phyloP scores from a whole-genome alignment of 2,797 vertebrate species.

The Chlorospingus semifuscus region DNA sequence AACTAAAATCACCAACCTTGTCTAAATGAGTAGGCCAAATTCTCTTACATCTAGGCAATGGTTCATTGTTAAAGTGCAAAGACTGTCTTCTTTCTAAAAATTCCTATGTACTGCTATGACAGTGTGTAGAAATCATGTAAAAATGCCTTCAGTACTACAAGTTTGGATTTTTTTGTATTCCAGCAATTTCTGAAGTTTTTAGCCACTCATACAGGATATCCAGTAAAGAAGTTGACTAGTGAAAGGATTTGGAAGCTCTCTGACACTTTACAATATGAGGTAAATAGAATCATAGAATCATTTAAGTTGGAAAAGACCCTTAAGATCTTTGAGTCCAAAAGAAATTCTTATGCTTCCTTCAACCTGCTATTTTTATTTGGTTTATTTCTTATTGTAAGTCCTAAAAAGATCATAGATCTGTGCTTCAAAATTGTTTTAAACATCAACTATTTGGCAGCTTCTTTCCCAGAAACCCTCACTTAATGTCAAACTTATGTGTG shows the following conservation, averaged over 20 bases:
- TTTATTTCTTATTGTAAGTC: background rate
- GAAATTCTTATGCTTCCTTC: background rate
- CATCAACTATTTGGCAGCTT: background rate
- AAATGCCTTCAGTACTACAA: background rate
- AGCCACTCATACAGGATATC: slow-evolving; percentile 40
- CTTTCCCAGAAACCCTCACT: background rate
- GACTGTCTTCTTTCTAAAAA: background rate
- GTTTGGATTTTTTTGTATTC: background rate
- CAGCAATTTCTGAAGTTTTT: slow-evolving; percentile 55
- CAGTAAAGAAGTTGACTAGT: slow-evolving; percentile 16
- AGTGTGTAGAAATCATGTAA: background rate
- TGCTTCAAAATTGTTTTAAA: background rate
- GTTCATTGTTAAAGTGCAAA: background rate
- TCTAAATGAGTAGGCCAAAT: background rate
- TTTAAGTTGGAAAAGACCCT: background rate
- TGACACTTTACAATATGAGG: slow-evolving; percentile 86
- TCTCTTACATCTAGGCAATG: background rate
- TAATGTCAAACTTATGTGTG: background rate
- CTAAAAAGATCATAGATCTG: background rate
- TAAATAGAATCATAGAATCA: slow-evolving; percentile 48
- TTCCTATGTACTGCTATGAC: background rate
- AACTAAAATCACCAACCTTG: background rate
- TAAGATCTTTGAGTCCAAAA: background rate
- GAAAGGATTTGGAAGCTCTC: slow-evolving; percentile 72
- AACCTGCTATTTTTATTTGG: background rate